phyloP scores from a whole-genome alignment of 2,888 invertebrate species.

The Nephrocerus scutellatus region DNA sequence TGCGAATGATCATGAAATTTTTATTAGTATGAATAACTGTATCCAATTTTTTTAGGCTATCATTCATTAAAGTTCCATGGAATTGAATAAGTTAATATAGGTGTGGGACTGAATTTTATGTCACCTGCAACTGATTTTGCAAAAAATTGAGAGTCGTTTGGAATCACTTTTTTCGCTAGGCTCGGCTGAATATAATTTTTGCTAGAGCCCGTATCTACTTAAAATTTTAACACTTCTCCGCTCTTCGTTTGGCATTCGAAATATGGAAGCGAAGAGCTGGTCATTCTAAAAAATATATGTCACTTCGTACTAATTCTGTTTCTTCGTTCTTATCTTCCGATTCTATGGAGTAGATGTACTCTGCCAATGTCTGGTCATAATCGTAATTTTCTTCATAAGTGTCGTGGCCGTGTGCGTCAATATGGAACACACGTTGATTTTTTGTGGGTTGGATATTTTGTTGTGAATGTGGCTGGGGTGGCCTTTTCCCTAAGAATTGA shows the following conservation, averaged over 20 bases:
- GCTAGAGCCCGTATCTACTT: slow-evolving; percentile 4
- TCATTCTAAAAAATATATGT: slow-evolving; percentile 14
- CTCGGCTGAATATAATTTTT: slow-evolving; percentile 5
- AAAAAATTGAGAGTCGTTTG: not conserved
- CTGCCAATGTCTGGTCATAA: no score
- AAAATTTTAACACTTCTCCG: not conserved
- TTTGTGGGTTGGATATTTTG: no score
- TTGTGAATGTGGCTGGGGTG: slow-evolving; percentile 10
- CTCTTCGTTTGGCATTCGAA: not conserved
- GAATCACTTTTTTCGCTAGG: not conserved
- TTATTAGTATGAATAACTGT: slow-evolving; percentile 1
- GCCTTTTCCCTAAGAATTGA: slow-evolving; percentile 12
- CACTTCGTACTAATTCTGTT: not conserved
- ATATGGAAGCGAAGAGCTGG: slow-evolving; percentile 8
- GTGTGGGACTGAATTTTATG: not conserved
- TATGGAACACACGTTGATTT: no score
- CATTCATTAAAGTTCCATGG: slow-evolving; percentile 2
- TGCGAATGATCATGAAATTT: not conserved
- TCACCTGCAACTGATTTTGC: slow-evolving; percentile 3
- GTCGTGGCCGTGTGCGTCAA: no score
- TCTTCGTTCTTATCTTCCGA: not conserved
- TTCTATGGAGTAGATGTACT: no score
- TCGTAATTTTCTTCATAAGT: no score
- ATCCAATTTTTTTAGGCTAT: not conserved
- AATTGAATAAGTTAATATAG: not conserved